These are phyloP conservation scores for Trissolcus basalis DNA, from an alignment of 1,140 invertebrate genomes.

Conservation along the genomic window DNA sequence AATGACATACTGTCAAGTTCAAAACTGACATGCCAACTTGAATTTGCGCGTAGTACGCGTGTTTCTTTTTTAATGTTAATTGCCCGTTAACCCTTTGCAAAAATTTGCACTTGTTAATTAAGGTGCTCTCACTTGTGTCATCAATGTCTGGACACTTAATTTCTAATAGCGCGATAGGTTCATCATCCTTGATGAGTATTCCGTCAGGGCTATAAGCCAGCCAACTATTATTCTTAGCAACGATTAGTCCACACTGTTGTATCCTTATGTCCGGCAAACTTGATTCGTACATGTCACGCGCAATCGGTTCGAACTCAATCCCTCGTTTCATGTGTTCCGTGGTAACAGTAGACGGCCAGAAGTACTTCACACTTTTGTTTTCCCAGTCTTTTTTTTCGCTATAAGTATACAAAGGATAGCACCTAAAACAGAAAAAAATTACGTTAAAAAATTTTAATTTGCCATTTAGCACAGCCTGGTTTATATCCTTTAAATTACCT, in stretches of 20 bases:
- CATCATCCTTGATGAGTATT: conserved; percentile 27
- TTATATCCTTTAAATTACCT: too few species aligned
- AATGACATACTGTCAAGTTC: conserved; percentile 32
- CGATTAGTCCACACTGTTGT: conserved; percentile 44
- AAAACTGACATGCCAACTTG: conserved; percentile 43
- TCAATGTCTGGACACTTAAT: conserved; percentile 22
- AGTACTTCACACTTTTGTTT: conserved; percentile 2
- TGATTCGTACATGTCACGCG: not conserved
- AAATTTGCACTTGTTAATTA: conserved; percentile 23
- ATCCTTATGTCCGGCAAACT: not conserved
- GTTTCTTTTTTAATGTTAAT: conserved; percentile 26
- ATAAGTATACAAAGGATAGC: conserved; percentile 8
- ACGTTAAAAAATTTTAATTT: too few species aligned
- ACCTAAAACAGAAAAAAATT: conserved; percentile 11
- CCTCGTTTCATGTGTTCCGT: conserved; percentile 10
- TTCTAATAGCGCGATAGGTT: conserved; percentile 10
- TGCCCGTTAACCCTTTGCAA: conserved; percentile 11
- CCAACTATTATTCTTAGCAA: conserved; percentile 36
- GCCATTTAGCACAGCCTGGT: too few species aligned
- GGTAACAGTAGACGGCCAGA: not conserved
- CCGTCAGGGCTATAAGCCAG: conserved; percentile 47
- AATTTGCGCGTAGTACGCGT: conserved; percentile 41
- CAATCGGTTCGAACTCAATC: conserved; percentile 17
- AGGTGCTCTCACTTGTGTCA: conserved; percentile 1
- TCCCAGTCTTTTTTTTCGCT: conserved; percentile 8